Evolutionary conservation across 2,113 vertebrate genomes (phyloP).

Genomic region (Oryzias woworae): DNA sequence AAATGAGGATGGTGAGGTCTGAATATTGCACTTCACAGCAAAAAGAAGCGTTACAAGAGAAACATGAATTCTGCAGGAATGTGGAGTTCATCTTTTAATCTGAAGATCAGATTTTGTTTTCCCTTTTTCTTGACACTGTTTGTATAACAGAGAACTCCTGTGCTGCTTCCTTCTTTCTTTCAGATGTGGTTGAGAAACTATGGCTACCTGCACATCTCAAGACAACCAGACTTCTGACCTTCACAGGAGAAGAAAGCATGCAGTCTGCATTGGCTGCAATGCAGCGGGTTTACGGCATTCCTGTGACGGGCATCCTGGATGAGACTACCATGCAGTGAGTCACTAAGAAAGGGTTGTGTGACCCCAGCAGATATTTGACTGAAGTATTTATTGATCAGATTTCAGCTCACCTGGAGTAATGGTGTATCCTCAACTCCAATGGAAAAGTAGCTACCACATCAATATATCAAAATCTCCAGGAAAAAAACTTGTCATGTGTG

Average conservation of each 20-base stretch:
- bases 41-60: no score
- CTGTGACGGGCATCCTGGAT: conserved; percentile 88
- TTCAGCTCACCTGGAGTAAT: no score
- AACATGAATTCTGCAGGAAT: no score
- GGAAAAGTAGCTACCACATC: no score
- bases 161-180: background rate
- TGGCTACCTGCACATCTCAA: conserved; percentile 87
- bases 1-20: background rate
- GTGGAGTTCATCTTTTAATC: no score
- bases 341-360: rapidly evolving
- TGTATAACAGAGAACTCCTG: no score
- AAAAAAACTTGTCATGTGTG: no score
- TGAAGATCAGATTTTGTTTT: background rate
- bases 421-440: no score
- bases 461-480: no score
- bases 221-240: conserved; percentile 83
- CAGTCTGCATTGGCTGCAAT: conserved; percentile 90
- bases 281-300: conserved; percentile 92
- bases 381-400: no score
- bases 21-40: no score
- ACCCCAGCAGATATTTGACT: background rate
- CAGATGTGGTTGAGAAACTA: conserved; percentile 92
- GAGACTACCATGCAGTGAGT: conserved; percentile 89
- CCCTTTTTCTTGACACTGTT: no score
- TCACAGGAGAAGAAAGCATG: conserved; percentile 87